Evolutionary conservation across 2,888 invertebrate species (phyloP).

Genomic region (Hanleya hanleyi): DNA sequence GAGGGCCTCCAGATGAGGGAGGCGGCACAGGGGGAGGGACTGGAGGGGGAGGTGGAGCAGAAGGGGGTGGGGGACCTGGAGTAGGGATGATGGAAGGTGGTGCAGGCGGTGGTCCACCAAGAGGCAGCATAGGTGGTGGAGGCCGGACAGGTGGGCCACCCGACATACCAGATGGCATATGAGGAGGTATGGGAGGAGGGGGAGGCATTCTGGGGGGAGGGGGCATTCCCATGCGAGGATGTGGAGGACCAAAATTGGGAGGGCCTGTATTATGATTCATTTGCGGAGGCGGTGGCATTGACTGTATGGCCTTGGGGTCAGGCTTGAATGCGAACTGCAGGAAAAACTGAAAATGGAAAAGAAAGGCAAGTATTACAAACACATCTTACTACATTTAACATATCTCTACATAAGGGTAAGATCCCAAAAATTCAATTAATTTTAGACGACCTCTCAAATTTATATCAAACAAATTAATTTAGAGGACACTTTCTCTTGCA

Average conservation of each 20-base stretch:
- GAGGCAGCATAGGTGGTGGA: constrained; percentile 2
- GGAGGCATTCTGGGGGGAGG: constrained; percentile 1
- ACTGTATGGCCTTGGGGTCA: neutral
- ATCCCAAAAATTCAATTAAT: no score
- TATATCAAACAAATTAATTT: neutral
- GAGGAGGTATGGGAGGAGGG: neutral
- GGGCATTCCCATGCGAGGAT: neutral
- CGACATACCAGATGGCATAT: neutral
- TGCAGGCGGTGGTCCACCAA: neutral
- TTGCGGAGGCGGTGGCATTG: neutral
- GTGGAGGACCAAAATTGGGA: neutral
- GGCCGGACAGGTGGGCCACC: neutral
- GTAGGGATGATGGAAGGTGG: neutral
- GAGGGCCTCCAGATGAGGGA: neutral
- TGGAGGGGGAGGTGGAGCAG: neutral
- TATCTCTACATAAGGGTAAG: no score
- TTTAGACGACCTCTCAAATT: neutral
- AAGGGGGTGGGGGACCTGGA: neutral
- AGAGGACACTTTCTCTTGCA: neutral
- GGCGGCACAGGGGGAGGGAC: neutral
- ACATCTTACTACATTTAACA: no score
- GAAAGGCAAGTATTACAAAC: neutral
- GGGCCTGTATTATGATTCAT: neutral
- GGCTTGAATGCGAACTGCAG: neutral
- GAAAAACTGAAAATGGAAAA: neutral